Evolutionary conservation across 37 sponge, comb jelly and placozoan genomes (phyloP).

Genomic region (Cliona cf. orientalis): DNA sequence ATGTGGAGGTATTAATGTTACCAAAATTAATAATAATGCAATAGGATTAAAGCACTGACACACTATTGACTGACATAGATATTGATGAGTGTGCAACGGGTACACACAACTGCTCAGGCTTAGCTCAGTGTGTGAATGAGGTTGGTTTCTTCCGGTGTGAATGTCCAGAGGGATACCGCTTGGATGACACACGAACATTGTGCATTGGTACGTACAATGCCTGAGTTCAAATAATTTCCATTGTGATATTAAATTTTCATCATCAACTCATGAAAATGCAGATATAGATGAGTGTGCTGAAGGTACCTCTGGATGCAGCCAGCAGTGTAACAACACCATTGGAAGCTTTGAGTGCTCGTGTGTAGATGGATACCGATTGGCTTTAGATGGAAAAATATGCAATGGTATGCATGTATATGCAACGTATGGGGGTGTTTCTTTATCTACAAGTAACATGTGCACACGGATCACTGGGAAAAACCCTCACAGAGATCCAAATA

Average conservation of each 20-base stretch:
- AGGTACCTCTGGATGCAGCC: not conserved
- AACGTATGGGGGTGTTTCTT: too few relatives aligned
- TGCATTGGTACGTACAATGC: conserved; percentile 10
- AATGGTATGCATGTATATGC: not conserved
- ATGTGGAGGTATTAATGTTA: too few relatives aligned
- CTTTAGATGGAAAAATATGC: not conserved
- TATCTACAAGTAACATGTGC: too few relatives aligned
- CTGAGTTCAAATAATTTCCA: not conserved
- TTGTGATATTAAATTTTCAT: not conserved
- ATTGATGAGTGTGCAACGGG: not conserved
- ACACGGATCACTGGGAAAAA: too few relatives aligned
- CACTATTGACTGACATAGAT: too few relatives aligned
- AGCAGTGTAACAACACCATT: not conserved
- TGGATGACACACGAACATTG: not conserved
- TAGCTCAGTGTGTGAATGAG: not conserved
- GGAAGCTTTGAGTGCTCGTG: conserved; percentile 7
- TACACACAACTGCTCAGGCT: not conserved
- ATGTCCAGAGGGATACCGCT: not conserved
- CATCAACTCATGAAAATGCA: not conserved
- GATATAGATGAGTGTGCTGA: conserved; percentile 18
- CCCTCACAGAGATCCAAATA: too few relatives aligned
- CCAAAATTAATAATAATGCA: too few relatives aligned
- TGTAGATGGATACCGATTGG: not conserved
- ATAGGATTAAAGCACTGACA: too few relatives aligned
- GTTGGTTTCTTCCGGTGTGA: not conserved